phyloP scores from a whole-genome alignment of 1,140 invertebrate species.

The Ostrea denselamellosa region DNA sequence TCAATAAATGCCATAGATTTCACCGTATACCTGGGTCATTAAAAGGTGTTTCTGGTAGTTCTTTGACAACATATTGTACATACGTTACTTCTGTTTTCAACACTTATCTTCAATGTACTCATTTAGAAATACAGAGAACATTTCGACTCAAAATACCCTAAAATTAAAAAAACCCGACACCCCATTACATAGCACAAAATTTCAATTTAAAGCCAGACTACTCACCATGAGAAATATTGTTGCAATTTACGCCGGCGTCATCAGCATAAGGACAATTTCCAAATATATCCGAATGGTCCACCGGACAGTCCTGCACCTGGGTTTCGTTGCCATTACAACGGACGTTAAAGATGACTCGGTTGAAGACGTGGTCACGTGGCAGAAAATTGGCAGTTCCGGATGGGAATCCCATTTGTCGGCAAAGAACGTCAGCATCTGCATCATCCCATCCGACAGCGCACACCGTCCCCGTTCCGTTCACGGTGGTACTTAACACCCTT shows the following conservation, averaged over 20 bases:
- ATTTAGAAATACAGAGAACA: too few relatives aligned
- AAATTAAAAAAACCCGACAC: too few relatives aligned
- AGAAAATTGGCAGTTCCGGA: not conserved
- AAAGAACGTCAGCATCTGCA: slow-evolving; percentile 3
- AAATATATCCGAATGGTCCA: not conserved
- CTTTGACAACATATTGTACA: too few relatives aligned
- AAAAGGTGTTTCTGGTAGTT: too few relatives aligned
- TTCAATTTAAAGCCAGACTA: too few relatives aligned
- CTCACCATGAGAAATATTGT: not conserved
- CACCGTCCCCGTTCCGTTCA: slow-evolving; percentile 2
- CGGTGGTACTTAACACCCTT: not conserved
- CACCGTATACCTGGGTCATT: too few relatives aligned
- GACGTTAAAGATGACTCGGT: not conserved
- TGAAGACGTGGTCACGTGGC: slow-evolving; percentile 1
- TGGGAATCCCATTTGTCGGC: slow-evolving; percentile 27
- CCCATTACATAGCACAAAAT: too few relatives aligned
- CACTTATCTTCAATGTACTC: too few relatives aligned
- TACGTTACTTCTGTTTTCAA: too few relatives aligned
- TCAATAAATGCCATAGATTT: too few relatives aligned
- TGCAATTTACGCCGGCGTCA: not conserved
- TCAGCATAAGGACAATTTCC: not conserved
- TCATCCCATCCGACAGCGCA: not conserved
- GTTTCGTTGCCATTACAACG: not conserved
- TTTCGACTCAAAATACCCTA: too few relatives aligned
- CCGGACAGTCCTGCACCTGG: not conserved